phyloP scores from a whole-genome alignment of 2,113 vertebrate genomes.

The Hippoglossus stenolepis region DNA sequence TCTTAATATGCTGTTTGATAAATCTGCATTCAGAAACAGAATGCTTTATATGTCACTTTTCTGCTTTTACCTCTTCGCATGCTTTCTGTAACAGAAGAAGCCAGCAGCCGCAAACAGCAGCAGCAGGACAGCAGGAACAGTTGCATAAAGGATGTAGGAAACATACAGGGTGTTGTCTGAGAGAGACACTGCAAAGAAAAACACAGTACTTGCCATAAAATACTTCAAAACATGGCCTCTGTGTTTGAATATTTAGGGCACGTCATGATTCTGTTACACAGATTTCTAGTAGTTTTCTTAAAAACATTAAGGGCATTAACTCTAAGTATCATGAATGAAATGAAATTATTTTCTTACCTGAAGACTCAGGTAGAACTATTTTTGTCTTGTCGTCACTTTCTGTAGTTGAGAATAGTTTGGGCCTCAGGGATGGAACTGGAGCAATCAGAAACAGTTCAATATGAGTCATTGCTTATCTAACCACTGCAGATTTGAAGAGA shows the following conservation, averaged over 20 bases:
- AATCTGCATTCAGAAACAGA: background rate
- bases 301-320: too few relatives aligned
- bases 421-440: slow-evolving; percentile 66
- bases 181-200: slow-evolving; percentile 70
- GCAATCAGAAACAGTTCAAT: slow-evolving; percentile 50
- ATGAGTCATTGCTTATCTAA: background rate
- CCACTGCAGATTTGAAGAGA: background rate
- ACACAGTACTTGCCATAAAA: background rate
- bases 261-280: background rate
- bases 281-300: too few relatives aligned
- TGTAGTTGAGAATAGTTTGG: slow-evolving; percentile 74
- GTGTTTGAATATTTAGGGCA: background rate
- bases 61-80: slow-evolving; percentile 64
- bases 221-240: background rate
- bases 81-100: slow-evolving; percentile 86
- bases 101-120: slow-evolving; percentile 81
- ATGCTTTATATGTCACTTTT: background rate
- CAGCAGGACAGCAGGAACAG: slow-evolving; percentile 85
- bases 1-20: too few relatives aligned
- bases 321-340: background rate
- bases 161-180: slow-evolving; percentile 80
- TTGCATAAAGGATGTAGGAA: slow-evolving; percentile 87
- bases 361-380: slow-evolving; percentile 79
- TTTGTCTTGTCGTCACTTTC: slow-evolving; percentile 71
- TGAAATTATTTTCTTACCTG: slow-evolving; percentile 73